A percentile compares a stretch with the other conserved stretches of the same genome.
These are phyloP conservation scores for Morpho helenor DNA, from an alignment of 2,888 invertebrate genomes.

Conservation along the genomic window DNA sequence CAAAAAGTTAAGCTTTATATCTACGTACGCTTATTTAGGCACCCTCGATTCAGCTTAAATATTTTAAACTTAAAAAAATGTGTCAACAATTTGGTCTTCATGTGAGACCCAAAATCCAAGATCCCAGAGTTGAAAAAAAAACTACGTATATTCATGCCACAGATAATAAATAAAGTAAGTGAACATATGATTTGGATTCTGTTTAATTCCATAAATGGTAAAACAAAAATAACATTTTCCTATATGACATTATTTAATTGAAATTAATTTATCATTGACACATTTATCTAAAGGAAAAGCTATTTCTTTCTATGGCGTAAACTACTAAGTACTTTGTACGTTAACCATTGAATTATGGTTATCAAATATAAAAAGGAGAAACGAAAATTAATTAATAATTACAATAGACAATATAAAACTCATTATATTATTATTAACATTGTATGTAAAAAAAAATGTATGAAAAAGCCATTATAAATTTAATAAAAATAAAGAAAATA, in stretches of 20 bases:
- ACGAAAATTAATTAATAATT: conserved; percentile 5
- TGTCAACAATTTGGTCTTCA: conserved; percentile 33
- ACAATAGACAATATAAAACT: not conserved
- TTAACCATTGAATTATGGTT: conserved; percentile 19
- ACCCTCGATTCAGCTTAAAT: conserved; percentile 69
- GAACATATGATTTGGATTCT: too few species aligned
- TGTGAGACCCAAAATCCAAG: too few species aligned
- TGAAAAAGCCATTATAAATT: not conserved
- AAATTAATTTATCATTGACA: conserved; percentile 9
- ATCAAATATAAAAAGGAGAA: conserved; percentile 11
- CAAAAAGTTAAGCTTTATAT: conserved; percentile 9
- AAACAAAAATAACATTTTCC: too few species aligned
- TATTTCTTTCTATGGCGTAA: conserved; percentile 24
- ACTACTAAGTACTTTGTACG: conserved; percentile 36
- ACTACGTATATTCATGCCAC: too few species aligned
- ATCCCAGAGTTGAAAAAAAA: too few species aligned
- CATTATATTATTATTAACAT: not conserved
- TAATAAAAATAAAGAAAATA: not conserved
- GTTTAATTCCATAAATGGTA: too few species aligned
- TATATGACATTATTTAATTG: too few species aligned
- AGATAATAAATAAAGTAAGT: too few species aligned
- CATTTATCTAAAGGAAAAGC: conserved; percentile 19
- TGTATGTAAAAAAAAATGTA: not conserved
- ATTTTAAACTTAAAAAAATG: conserved; percentile 35
- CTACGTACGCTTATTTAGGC: conserved; percentile 39